Conservation (phyloP, 2,113 vertebrate species). For the Pagrus major region DNA sequence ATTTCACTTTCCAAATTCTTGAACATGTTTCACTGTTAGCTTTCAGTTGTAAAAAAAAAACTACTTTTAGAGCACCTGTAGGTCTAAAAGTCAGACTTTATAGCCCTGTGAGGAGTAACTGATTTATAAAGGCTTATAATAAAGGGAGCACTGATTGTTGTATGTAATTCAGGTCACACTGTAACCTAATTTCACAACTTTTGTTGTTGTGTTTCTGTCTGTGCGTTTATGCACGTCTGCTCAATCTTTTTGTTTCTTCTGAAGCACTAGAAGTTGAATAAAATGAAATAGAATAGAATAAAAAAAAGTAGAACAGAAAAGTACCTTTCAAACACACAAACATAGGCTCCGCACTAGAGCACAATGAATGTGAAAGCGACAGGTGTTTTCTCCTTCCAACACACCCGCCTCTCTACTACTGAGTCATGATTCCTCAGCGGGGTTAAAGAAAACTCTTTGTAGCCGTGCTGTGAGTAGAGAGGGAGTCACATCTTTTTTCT, state of each 20-base stretch:
- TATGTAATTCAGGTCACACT: not conserved
- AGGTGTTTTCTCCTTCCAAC: slow-evolving; percentile 26
- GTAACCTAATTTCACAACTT: not conserved
- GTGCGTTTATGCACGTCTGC: not conserved
- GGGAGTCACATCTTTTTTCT: slow-evolving; percentile 13
- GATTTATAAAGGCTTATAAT: not conserved
- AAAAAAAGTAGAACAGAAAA: not conserved
- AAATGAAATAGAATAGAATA: not conserved
- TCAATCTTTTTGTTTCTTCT: not conserved
- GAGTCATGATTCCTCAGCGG: slow-evolving; percentile 28
- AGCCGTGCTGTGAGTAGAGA: slow-evolving; percentile 29
- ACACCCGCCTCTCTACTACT: slow-evolving; percentile 41
- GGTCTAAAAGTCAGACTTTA: not conserved
- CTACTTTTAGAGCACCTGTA: not conserved
- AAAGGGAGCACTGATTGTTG: not conserved
- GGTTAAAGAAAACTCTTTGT: slow-evolving; percentile 19
- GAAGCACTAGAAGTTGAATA: not conserved
- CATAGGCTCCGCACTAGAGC: not conserved
- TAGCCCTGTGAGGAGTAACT: not conserved
- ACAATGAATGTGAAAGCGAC: slow-evolving; percentile 18
- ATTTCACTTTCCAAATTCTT: too few species aligned
- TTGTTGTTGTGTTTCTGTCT: not conserved
- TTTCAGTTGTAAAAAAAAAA: not conserved
- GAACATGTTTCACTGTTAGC: not conserved
- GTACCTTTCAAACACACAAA: not conserved